Evolutionary conservation across 1,140 invertebrate species (phyloP), one percentile per base, ranked within the genome.

Genomic region (Tetragnatha versicolor): DNA sequence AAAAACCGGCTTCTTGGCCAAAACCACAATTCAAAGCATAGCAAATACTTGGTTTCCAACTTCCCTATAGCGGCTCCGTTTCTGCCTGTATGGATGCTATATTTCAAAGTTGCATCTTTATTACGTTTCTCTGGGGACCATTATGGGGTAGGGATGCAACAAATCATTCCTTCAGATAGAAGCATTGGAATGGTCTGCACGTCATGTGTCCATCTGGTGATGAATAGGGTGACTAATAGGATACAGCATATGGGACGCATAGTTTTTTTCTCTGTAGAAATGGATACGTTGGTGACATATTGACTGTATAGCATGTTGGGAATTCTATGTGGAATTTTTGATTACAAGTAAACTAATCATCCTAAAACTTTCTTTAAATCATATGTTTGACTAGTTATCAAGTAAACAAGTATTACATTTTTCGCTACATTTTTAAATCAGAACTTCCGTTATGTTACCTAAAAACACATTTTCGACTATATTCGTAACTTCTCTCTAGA

Each of bases 221-320:
- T 65, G 61, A 65, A 65, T 65, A 25, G 20, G 37, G 61, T 42
- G 17, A 22, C 20, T 65, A 65, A 65, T 65, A 35, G 61, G 20
- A 27, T 37, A 45, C 39, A 25, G 33, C 37, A 25, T 1, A 39
- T 7, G 7, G 61, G 61, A 65, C 61, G 29, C 39, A 65, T 65
- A 35, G 29, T 35, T 65, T 37, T 29, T 63, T 22, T 25, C 12
- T 42, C 17, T 29, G 20, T n/a, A n/a, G 22, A 65, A 27, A 39
- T 22, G 42, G 61, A 65, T 65, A 29, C 39, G 17, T 2, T 7
- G 20, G 31, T 3, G 33, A 42, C 37, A 65, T 58, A 58, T 31
- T 58, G 55, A 6, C 14, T 14, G 27, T 31, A n/a, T 31, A 58
- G n/a, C 3, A 2, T 29, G 12, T 10, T 9, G 2, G 3, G 37